phyloP scores from a whole-genome alignment of 2,888 invertebrate genomes.

The Pristionchus fissidentatus region DNA sequence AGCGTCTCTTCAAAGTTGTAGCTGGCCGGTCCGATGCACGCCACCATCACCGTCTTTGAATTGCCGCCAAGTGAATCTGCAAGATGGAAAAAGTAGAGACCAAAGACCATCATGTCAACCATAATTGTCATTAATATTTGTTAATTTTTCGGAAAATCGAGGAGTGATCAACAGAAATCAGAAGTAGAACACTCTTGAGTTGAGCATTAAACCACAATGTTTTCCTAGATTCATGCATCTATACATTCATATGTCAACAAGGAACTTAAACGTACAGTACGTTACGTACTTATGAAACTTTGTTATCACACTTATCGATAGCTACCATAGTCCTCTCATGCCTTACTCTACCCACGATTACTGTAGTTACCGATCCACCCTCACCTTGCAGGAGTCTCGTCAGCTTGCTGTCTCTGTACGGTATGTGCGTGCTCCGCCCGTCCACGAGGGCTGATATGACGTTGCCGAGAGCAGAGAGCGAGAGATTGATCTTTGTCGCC shows the following conservation, averaged over 20 bases:
- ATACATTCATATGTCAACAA: no score
- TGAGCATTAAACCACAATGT: no score
- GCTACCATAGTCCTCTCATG: no score
- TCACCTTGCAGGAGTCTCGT: slow-evolving; percentile 89
- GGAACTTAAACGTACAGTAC: no score
- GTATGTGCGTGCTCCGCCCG: slow-evolving; percentile 95
- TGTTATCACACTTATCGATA: no score
- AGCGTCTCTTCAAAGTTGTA: slow-evolving; percentile 98
- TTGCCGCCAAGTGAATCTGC: slow-evolving; percentile 95
- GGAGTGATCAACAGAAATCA: no score
- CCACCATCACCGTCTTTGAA: slow-evolving; percentile 99
- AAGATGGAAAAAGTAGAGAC: not conserved
- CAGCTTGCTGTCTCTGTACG: slow-evolving; percentile 96
- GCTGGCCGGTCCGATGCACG: slow-evolving; percentile 96
- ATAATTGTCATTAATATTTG: no score
- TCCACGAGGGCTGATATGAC: slow-evolving; percentile 98
- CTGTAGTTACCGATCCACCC: no score
- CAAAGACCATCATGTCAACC: not conserved
- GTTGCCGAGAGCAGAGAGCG: slow-evolving; percentile 95
- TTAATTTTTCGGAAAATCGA: no score
- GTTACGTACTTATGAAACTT: no score
- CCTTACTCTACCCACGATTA: no score
- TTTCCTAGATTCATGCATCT: no score
- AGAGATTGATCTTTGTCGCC: slow-evolving; percentile 97
- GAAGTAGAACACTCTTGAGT: not conserved